A percentile compares a stretch with the other conserved stretches of the same genome.
Conservation (phyloP, 2,888 invertebrate species). For the Kryphioiulus occultus region DNA sequence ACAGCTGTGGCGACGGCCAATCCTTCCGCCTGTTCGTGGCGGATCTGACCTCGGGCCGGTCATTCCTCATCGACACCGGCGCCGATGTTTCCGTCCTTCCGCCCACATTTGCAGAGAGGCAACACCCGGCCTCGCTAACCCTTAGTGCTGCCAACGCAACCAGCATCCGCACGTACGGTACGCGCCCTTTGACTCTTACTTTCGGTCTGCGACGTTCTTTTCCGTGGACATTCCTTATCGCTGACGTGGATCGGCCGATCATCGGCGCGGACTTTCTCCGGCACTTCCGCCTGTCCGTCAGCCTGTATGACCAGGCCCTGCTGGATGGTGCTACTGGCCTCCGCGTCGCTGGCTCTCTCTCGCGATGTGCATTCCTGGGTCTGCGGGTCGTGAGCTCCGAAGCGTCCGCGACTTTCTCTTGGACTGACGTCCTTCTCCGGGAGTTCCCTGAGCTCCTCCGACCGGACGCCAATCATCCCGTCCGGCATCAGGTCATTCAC, state of each 20-base stretch:
- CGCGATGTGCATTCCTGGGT: neutral
- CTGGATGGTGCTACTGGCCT: neutral
- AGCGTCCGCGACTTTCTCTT: no score
- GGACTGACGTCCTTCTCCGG: neutral
- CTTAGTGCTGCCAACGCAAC: neutral
- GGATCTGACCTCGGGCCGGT: neutral
- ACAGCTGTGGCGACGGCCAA: neutral
- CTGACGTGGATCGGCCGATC: neutral
- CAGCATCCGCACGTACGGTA: neutral
- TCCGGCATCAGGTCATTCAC: no score
- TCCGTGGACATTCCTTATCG: neutral
- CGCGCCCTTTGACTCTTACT: neutral
- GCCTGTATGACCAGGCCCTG: neutral
- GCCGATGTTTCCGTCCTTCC: conserved; percentile 9
- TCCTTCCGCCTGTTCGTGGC: neutral
- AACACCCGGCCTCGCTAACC: neutral
- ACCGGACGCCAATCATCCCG: neutral
- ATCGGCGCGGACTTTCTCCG: conserved; percentile 14
- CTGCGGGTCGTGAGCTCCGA: no score
- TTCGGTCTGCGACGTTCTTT: conserved; percentile 33
- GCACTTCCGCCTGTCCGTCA: neutral
- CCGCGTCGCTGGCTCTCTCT: neutral
- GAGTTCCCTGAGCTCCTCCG: neutral
- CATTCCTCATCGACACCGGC: conserved; percentile 35
- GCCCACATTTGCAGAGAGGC: neutral